Conservation (phyloP, 2,888 invertebrate genomes). For the Agonopterix heracliana region DNA sequence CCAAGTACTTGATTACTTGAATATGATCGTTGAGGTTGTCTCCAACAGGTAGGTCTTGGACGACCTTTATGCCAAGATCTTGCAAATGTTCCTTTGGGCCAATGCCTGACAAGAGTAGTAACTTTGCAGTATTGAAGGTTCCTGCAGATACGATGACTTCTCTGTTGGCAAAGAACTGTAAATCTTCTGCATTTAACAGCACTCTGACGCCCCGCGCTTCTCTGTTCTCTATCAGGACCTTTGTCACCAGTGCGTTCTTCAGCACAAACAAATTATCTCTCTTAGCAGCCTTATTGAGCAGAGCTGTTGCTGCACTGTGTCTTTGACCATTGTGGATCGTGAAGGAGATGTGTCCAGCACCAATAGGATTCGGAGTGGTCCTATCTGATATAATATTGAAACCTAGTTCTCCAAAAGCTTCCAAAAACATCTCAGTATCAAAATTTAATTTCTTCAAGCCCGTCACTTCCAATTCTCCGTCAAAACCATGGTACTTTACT, state of each 20-base stretch:
- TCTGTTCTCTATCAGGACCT: conserved; percentile 38
- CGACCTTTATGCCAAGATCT: conserved; percentile 31
- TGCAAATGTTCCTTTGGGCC: conserved; percentile 44
- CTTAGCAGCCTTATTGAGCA: conserved; percentile 32
- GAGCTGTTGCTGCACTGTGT: conserved; percentile 44
- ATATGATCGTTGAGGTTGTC: conserved; percentile 54
- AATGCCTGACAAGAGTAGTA: conserved; percentile 54
- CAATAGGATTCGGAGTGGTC: conserved; percentile 47
- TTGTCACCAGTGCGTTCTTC: conserved; percentile 39
- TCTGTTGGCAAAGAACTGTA: conserved; percentile 33
- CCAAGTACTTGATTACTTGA: conserved; percentile 45
- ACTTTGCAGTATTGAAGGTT: conserved; percentile 55
- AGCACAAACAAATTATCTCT: conserved; percentile 38
- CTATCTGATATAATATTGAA: conserved; percentile 50
- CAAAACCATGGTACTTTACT: conserved; percentile 38
- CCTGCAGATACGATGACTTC: conserved; percentile 57
- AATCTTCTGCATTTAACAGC: conserved; percentile 17
- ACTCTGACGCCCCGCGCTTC: conserved; percentile 41
- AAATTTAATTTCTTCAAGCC: conserved; percentile 28
- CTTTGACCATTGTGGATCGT: conserved; percentile 46
- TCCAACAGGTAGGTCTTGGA: conserved; percentile 50
- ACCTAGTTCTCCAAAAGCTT: conserved; percentile 47
- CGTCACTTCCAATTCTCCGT: conserved; percentile 52
- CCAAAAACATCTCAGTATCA: conserved; percentile 32
- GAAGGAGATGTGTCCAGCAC: conserved; percentile 57